phyloP scores from a whole-genome alignment of 37 sponge, comb jelly and placozoan genomes.

The Crambe crambe region DNA sequence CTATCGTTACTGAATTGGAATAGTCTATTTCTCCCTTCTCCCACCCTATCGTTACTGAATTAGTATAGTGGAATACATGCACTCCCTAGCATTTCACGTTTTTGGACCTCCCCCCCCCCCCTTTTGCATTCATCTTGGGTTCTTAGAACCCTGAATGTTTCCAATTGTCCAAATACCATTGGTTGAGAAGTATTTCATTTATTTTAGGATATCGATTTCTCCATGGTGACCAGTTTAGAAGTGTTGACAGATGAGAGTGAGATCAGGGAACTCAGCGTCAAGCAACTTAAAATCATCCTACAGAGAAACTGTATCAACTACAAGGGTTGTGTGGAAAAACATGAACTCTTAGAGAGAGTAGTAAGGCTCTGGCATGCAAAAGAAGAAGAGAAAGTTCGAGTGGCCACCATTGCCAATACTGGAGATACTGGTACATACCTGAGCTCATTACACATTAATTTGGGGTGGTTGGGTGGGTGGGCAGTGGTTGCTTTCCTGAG shows the following conservation, averaged over 20 bases:
- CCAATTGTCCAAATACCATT: too few relatives aligned
- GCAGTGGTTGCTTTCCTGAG: neutral
- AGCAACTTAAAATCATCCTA: conserved; percentile 80
- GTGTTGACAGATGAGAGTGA: conserved; percentile 44
- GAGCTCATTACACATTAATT: too few relatives aligned
- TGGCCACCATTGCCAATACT: neutral
- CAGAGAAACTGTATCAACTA: conserved; percentile 83
- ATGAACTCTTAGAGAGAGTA: conserved; percentile 72
- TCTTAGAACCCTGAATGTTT: too few relatives aligned
- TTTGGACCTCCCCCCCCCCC: too few relatives aligned
- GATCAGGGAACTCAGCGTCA: conserved; percentile 54
- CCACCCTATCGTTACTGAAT: too few relatives aligned
- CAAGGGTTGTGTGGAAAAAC: conserved; percentile 88
- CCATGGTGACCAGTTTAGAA: conserved; percentile 25
- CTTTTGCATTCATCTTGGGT: too few relatives aligned
- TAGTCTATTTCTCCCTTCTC: too few relatives aligned
- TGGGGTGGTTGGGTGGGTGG: neutral
- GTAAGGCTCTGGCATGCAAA: conserved; percentile 51
- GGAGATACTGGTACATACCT: conserved; percentile 24
- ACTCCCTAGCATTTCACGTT: too few relatives aligned
- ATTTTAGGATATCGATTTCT: conserved; percentile 36
- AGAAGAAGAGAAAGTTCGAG: conserved; percentile 42
- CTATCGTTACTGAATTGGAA: too few relatives aligned
- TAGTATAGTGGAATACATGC: too few relatives aligned
- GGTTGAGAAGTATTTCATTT: too few relatives aligned